These are phyloP conservation scores for Pheucticus melanocephalus DNA, from an alignment of 2,113 vertebrate species.

Conservation along the genomic window DNA sequence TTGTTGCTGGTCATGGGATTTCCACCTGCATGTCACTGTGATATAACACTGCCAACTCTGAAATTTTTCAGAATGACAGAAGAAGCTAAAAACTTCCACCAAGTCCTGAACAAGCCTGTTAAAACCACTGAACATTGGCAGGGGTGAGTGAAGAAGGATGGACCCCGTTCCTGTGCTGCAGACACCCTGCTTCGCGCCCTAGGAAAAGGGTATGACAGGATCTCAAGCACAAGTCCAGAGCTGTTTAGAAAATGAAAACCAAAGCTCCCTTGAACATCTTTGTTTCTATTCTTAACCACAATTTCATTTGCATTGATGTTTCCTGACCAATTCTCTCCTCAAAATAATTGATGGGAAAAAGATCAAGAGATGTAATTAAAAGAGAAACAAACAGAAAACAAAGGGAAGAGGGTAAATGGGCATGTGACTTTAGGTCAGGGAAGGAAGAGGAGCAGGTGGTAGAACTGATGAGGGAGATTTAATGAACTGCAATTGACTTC, in stretches of 20 bases:
- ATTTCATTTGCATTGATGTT: conserved; percentile 51
- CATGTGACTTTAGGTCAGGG: conserved; percentile 39
- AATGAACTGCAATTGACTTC: conserved; percentile 65
- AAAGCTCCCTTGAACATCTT: not conserved
- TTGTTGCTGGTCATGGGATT: not conserved
- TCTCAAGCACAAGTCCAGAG: not conserved
- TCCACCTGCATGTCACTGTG: fast-evolving
- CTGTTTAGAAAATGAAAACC: conserved; percentile 7
- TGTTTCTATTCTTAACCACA: conserved; percentile 40
- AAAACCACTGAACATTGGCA: not conserved
- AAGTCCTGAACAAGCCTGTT: not conserved
- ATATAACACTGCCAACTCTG: not conserved
- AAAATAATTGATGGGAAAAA: conserved; percentile 44
- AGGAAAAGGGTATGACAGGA: not conserved
- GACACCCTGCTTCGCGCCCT: not conserved
- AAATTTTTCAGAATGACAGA: not conserved
- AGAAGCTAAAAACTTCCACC: not conserved
- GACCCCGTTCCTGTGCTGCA: not conserved
- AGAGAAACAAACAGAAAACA: conserved; percentile 57
- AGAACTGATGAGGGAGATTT: conserved; percentile 52
- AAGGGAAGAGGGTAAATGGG: conserved; percentile 51
- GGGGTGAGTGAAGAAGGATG: not conserved
- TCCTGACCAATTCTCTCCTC: conserved; percentile 28
- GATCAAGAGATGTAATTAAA: conserved; percentile 49
- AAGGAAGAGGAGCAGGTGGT: conserved; percentile 68